Evolutionary conservation across 2,888 invertebrate genomes (phyloP), one percentile per base, ranked within the genome.

Genomic region (Onchidella celtica): DNA sequence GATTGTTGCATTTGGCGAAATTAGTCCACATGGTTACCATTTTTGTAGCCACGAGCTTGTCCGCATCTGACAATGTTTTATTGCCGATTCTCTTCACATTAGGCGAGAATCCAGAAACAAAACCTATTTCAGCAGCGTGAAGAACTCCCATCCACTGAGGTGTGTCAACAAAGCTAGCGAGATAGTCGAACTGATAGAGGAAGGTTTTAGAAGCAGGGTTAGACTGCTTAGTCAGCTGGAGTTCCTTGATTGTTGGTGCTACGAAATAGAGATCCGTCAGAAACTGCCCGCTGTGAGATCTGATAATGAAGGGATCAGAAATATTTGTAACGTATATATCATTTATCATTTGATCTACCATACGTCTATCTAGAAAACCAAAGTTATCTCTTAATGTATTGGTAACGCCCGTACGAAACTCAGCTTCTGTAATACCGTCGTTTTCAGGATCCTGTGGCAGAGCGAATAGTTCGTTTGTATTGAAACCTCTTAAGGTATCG

Each of bases 151-250:
- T 38, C 70, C 70, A 70, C 24, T 9, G 3, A 14, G 70, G 70
- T 38, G 36, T 70, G 17, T 36, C 3, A 40, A 27, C 6, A 14
- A 36, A 40, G 34, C 40, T 38, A 3, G 70, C 32, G 14, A 11
- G 27, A 40, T 70, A 40, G 21, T 70, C 24, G 24, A 70, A 70
- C 34, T 70, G n/a, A 70, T 70, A 70, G 21, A 70, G 24, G 34
- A 14, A 70, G 24, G 17, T 17, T 36, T 40, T 70, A 6, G 24
- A 29, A 21, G 14, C 70, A 17, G 17, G 36, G 9, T 24, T 34
- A 21, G n/a, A n/a, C 9, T 40, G 4, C 21, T 4, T 29, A 11
- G 27, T 9, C 38, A 34, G 3, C 4, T 38, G 9, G 38, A 17
- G 21, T 40, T 70, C 70, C 4, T 21, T 21, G 4, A 70, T 24